A percentile compares a stretch with the other conserved stretches of the same genome.
phyloP scores from a whole-genome alignment of 2,113 vertebrate species.

The Desmodus rotundus region DNA sequence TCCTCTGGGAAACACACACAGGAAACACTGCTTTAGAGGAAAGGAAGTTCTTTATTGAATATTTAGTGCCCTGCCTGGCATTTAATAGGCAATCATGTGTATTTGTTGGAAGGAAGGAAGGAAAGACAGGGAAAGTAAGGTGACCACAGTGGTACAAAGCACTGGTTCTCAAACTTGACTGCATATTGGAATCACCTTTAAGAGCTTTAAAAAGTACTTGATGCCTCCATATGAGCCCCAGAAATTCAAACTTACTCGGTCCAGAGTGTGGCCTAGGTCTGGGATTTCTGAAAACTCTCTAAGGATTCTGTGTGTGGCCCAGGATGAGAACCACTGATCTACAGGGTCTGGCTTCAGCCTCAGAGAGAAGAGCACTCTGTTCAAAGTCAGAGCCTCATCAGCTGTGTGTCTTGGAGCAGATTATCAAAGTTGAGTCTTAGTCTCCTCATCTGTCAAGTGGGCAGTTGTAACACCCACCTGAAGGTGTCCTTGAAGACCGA shows the following conservation, averaged over 20 bases:
- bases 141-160: not conserved
- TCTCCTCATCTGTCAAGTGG: not conserved
- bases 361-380: not conserved
- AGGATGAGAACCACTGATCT: not conserved
- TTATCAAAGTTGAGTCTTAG: not conserved
- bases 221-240: not conserved
- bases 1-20: not conserved
- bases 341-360: not conserved
- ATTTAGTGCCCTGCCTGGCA: not conserved
- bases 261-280: not conserved
- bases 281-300: not conserved
- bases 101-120: not conserved
- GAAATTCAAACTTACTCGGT: not conserved
- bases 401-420: not conserved
- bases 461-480: not conserved
- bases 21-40: not conserved
- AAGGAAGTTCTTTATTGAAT: not conserved
- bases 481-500: not conserved
- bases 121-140: not conserved
- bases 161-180: too few relatives aligned
- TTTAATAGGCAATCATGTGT: not conserved
- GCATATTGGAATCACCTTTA: not conserved
- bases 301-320: not conserved
- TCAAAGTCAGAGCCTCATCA: not conserved
- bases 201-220: not conserved